Conservation (phyloP, 92 coral and sea anemone species). For the Bergia sp. region DNA sequence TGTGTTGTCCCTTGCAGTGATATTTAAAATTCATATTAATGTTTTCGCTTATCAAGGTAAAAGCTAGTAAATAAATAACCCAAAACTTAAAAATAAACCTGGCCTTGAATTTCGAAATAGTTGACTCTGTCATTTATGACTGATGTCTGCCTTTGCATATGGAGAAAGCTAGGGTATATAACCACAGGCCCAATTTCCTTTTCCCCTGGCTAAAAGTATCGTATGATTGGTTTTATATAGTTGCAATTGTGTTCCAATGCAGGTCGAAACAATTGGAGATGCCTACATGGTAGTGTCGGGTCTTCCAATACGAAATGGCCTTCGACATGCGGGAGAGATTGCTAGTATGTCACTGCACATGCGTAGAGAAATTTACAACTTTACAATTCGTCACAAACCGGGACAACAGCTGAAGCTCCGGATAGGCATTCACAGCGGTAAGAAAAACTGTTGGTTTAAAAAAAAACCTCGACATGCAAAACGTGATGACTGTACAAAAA, state of each 20-base stretch:
- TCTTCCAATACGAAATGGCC: slow-evolving; percentile 86
- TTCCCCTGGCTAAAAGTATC: not conserved
- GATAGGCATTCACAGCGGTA: slow-evolving; percentile 94
- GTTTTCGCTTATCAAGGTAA: no score
- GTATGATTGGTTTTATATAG: not conserved
- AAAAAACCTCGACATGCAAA: not conserved
- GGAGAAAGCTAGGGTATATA: no score
- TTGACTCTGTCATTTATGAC: no score
- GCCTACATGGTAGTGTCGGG: slow-evolving; percentile 99
- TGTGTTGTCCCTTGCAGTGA: no score
- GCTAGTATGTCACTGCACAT: slow-evolving; percentile 96
- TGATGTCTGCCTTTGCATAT: no score
- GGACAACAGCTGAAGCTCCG: slow-evolving; percentile 83
- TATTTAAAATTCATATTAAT: no score
- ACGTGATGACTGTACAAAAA: not conserved
- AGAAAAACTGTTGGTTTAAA: not conserved
- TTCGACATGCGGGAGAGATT: slow-evolving; percentile 92
- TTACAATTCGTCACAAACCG: slow-evolving; percentile 87
- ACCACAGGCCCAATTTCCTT: no score
- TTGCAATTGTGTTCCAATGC: not conserved
- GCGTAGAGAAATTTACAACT: slow-evolving; percentile 73
- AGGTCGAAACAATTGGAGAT: slow-evolving; percentile 99
- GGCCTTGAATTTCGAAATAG: no score
- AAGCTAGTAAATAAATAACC: no score
- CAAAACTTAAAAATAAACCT: no score